Conservation (phyloP, 2,888 invertebrate species). For the Hemaris fuciformis region DNA sequence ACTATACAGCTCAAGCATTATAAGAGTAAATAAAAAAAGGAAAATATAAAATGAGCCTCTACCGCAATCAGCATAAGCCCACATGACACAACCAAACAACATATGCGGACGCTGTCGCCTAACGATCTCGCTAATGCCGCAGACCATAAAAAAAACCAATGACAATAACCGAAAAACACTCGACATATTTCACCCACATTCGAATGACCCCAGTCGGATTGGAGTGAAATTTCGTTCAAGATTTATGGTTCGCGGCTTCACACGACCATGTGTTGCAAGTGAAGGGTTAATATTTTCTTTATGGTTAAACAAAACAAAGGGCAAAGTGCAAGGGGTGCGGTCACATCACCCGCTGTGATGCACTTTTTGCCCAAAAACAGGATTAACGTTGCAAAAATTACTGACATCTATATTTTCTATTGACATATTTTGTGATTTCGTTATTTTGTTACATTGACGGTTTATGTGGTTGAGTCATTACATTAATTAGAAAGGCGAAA, state of each 20-base stretch:
- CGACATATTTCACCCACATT: slow-evolving; percentile 31
- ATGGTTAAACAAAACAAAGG: slow-evolving; percentile 56
- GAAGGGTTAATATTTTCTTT: slow-evolving; percentile 73
- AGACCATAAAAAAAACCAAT: slow-evolving; percentile 56
- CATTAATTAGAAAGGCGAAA: neutral
- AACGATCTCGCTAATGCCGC: slow-evolving; percentile 56
- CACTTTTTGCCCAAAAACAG: slow-evolving; percentile 54
- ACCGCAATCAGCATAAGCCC: neutral
- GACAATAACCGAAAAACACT: slow-evolving; percentile 28
- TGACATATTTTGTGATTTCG: neutral
- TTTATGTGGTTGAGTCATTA: neutral
- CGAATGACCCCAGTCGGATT: neutral
- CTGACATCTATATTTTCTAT: slow-evolving; percentile 13
- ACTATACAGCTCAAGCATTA: neutral
- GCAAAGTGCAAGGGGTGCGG: slow-evolving; percentile 66
- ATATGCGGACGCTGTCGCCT: slow-evolving; percentile 52
- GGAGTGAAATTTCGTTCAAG: slow-evolving; percentile 14
- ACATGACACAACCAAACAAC: slow-evolving; percentile 46
- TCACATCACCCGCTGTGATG: slow-evolving; percentile 63
- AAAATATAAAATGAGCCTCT: neutral
- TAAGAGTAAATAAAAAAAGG: no score
- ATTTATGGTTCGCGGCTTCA: slow-evolving; percentile 41
- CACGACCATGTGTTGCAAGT: slow-evolving; percentile 70
- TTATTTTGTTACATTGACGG: neutral
- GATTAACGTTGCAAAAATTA: slow-evolving; percentile 15